Base-by-base conservation (phyloP, 2,888 invertebrate genomes). In the Pristionchus japonicus region DNA sequence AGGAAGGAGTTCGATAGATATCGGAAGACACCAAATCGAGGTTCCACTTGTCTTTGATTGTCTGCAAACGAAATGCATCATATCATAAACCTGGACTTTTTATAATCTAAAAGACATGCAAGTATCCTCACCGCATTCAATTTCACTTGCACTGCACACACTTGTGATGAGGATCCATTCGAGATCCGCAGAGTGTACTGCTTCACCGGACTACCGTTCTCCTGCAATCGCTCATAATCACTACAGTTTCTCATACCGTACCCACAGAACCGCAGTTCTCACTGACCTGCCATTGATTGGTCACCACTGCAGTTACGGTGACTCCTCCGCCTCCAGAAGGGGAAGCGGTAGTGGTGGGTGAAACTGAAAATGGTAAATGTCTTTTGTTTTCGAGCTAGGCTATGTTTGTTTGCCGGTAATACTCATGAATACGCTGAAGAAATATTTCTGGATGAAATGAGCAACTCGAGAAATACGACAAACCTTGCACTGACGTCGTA, bases 41-140 rank as follows among this genome's bases (percentile, higher is more conserved):
- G 20, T 83, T 83, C 83, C 83, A 83, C 20, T 83, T 52, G 52
- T 83, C 52, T 23, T 52, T 49, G 27, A 83, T 31, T 23, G 49
- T 7, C 83, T 83, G 57, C 7, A 57, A 83, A 52, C 13, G 47
- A 47, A 47, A 47, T 47, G 13, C 13, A 47, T 6, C 13, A 47
- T 47, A 13, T 47, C 47, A 9, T 9, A 47, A 9, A 13, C 13
- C 13, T 47, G 6, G 47, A n/a, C n/a, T 47, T 47, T 47, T 13
- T 47, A 13, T 9, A 47, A 47, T 47, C 9, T 6, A 47, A 9
- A 9, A 47, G 13, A 17, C 3, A 52, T 17, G 11, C 3, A 52
- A 52, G 52, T 17, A 15, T 15, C 13, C 82, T 15, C 15, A 82
- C 52, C 34, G 52, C 82, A 52, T 82, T 82, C 15, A 82, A 34